Evolutionary conservation across 2,797 vertebrate genomes (phyloP).

Genomic region (Austrolebias charrua): DNA sequence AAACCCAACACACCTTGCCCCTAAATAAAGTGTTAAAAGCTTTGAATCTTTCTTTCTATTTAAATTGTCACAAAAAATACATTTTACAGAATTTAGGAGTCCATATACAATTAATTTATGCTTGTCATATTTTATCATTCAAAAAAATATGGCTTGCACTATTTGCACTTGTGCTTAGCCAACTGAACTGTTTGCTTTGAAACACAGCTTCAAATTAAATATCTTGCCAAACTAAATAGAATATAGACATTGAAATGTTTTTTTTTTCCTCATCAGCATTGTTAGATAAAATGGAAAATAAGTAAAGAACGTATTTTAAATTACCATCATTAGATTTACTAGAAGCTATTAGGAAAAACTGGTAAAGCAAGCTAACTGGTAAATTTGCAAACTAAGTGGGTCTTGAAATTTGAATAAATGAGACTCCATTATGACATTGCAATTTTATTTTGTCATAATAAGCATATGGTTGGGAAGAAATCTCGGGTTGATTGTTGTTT

Average conservation of each 20-base stretch:
- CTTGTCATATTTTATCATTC: neutral
- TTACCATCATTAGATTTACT: conserved; percentile 19
- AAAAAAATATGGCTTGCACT: neutral
- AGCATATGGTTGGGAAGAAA: conserved; percentile 69
- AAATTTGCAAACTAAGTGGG: conserved; percentile 39
- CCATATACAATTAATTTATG: neutral
- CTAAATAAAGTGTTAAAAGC: neutral
- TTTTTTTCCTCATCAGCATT: too few species aligned
- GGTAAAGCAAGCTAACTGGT: conserved; percentile 9
- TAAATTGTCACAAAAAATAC: neutral
- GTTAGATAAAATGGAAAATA: neutral
- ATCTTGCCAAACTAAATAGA: neutral
- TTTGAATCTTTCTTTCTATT: neutral
- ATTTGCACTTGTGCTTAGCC: neutral
- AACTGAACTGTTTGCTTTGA: neutral
- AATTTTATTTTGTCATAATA: conserved; percentile 67
- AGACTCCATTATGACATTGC: conserved; percentile 52
- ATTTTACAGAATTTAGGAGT: neutral
- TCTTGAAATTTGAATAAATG: conserved; percentile 57
- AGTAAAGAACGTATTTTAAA: conserved; percentile 5
- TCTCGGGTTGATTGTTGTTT: conserved; percentile 60
- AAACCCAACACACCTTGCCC: neutral
- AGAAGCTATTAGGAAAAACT: conserved; percentile 21
- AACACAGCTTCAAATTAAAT: neutral
- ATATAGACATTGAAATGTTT: neutral